These are phyloP conservation scores for Larimichthys crocea DNA, from an alignment of 2,113 vertebrate species.

Conservation along the genomic window DNA sequence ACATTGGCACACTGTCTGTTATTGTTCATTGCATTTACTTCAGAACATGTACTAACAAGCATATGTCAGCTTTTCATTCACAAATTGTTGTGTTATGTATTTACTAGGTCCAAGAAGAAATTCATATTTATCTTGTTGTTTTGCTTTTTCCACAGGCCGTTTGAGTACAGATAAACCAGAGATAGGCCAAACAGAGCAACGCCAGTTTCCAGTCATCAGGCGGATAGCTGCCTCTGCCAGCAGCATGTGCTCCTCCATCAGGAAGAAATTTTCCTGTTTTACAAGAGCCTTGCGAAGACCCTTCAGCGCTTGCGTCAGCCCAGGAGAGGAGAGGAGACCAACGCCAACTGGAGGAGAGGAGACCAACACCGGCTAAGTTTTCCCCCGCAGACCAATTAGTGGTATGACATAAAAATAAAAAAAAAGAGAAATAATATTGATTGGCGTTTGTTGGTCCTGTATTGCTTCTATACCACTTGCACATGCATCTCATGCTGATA, in stretches of 20 bases:
- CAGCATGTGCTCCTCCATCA: not conserved
- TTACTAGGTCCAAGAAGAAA: not conserved
- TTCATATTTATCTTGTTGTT: not conserved
- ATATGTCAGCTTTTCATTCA: not conserved
- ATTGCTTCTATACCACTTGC: too few species aligned
- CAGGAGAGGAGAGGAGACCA: too few species aligned
- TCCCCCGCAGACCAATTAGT: too few species aligned
- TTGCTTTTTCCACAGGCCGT: not conserved
- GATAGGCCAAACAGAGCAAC: not conserved
- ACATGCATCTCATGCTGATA: too few species aligned
- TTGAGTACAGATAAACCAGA: not conserved
- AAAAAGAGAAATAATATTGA: too few species aligned
- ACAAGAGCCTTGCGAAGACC: not conserved
- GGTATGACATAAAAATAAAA: too few species aligned
- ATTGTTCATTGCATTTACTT: not conserved
- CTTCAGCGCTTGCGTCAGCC: not conserved
- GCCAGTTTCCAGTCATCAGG: not conserved
- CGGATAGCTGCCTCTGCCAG: too few species aligned
- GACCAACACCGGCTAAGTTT: too few species aligned
- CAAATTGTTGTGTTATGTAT: not conserved
- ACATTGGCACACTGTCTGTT: not conserved
- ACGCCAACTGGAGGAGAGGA: too few species aligned
- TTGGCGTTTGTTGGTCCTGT: too few species aligned
- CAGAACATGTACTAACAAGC: not conserved
- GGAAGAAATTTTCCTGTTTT: not conserved